Conservation (phyloP, 2,113 vertebrate genomes). For the Caranx ignobilis region DNA sequence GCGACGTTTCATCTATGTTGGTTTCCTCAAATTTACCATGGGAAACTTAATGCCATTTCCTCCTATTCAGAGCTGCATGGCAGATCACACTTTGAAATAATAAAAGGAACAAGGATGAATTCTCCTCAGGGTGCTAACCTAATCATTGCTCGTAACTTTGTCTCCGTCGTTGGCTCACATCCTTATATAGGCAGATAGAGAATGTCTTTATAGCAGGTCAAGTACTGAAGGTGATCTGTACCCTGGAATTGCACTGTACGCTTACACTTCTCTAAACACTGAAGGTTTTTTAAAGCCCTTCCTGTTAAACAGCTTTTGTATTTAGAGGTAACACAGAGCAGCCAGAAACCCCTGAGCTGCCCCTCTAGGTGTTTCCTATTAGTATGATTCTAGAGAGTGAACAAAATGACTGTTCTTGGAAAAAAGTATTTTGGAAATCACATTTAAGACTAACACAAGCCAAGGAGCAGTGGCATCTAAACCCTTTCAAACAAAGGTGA, state of each 20-base stretch:
- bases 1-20: slow-evolving; percentile 43
- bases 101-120: slow-evolving; percentile 67
- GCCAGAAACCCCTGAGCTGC: neutral
- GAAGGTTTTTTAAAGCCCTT: neutral
- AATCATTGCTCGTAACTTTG: slow-evolving; percentile 32
- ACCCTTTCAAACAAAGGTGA: neutral
- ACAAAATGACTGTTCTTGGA: neutral
- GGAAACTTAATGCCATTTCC: slow-evolving; percentile 79
- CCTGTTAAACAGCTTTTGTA: slow-evolving; percentile 12
- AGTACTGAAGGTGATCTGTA: neutral
- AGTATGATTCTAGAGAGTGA: neutral
- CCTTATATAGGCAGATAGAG: slow-evolving; percentile 26
- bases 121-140: slow-evolving; percentile 57
- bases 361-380: slow-evolving; percentile 2
- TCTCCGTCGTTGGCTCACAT: slow-evolving; percentile 31
- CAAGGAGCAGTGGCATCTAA: neutral
- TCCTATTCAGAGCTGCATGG: slow-evolving; percentile 75
- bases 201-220: neutral
- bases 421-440: neutral
- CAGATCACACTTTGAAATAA: slow-evolving; percentile 66
- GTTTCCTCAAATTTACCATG: slow-evolving; percentile 69
- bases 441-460: neutral
- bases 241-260: neutral
- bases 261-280: slow-evolving; percentile 30
- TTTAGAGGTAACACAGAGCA: neutral